Evolutionary conservation across 2,113 vertebrate species (phyloP).

Genomic region (Tor tambroides): DNA sequence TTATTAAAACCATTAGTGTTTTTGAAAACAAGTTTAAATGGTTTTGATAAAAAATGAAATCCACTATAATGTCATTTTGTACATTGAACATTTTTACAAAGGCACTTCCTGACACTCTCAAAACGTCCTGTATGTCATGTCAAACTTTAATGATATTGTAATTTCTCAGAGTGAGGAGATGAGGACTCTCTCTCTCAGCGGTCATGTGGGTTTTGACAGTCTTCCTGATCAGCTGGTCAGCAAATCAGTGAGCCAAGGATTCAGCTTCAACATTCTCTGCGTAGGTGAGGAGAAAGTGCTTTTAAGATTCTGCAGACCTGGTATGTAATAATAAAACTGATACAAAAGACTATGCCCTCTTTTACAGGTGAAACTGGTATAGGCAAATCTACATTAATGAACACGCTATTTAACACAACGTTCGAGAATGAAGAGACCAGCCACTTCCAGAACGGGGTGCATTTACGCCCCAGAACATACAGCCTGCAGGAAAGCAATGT

Average conservation of each 20-base stretch:
- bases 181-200: constrained; percentile 84
- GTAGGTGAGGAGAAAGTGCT: constrained; percentile 82
- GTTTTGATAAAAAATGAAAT: neutral
- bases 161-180: constrained; percentile 83
- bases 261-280: constrained; percentile 98
- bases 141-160: constrained; percentile 10
- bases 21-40: neutral
- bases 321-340: neutral
- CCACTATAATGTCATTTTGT: no score
- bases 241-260: constrained; percentile 91
- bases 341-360: neutral
- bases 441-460: constrained; percentile 84
- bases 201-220: constrained; percentile 94
- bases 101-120: neutral
- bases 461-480: constrained; percentile 83
- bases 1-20: neutral
- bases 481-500: constrained; percentile 93
- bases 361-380: constrained; percentile 92
- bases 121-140: neutral
- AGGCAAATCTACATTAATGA: constrained; percentile 96
- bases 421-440: constrained; percentile 93
- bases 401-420: constrained; percentile 92
- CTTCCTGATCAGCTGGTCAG: constrained; percentile 97
- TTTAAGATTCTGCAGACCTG: neutral
- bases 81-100: no score